phyloP scores from a whole-genome alignment of 1,140 invertebrate genomes.

The Neuroterus valhalla region DNA sequence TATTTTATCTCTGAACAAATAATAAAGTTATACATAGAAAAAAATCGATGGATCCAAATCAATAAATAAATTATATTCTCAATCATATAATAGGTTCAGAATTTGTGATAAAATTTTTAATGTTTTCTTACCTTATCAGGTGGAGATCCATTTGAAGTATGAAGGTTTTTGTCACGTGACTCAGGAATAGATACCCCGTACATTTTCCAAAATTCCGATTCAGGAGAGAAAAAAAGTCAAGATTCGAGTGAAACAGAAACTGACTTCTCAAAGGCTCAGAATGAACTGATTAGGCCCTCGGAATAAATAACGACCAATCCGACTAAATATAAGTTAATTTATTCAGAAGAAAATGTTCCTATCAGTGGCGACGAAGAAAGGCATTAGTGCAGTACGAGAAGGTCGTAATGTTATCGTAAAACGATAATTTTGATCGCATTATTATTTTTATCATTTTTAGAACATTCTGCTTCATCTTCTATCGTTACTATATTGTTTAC shows the following conservation, averaged over 20 bases:
- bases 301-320: background rate
- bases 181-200: slow-evolving; percentile 15
- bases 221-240: background rate
- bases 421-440: background rate
- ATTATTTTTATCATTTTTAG: slow-evolving; percentile 4
- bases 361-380: slow-evolving; percentile 11
- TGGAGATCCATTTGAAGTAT: slow-evolving; percentile 25
- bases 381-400: background rate
- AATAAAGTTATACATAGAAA: too few relatives aligned
- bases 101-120: too few relatives aligned
- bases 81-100: too few relatives aligned
- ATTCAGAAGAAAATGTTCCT: background rate
- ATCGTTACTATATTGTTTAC: background rate
- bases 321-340: background rate
- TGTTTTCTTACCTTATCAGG: slow-evolving; percentile 34
- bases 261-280: background rate
- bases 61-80: too few relatives aligned
- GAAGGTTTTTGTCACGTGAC: background rate
- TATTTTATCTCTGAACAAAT: too few relatives aligned
- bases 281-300: background rate
- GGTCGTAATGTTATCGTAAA: slow-evolving; percentile 10
- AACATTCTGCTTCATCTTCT: background rate
- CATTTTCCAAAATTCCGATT: background rate
- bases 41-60: too few relatives aligned
- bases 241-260: background rate